These are phyloP conservation scores for Pelmatolapia mariae DNA, from an alignment of 2,113 vertebrate species.

Conservation along the genomic window DNA sequence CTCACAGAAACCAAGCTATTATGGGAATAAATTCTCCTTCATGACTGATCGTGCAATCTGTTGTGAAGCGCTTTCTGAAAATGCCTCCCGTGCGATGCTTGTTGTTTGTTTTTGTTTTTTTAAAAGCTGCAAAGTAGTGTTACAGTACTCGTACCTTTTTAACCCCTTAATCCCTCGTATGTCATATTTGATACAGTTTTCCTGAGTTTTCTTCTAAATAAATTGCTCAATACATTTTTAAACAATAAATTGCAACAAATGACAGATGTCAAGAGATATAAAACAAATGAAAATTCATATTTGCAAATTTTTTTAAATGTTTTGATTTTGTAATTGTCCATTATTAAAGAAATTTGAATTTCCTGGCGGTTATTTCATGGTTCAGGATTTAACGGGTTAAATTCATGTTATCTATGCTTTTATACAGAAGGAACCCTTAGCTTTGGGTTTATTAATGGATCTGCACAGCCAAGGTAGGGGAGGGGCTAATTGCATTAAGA, in stretches of 20 bases:
- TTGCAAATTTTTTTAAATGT: accelerated
- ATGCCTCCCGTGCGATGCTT: accelerated
- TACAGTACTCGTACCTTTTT: not conserved
- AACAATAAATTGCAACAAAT: not conserved
- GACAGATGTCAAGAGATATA: not conserved
- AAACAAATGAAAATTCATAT: not conserved
- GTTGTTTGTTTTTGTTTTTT: not conserved
- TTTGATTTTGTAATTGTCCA: not conserved
- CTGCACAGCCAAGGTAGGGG: not conserved
- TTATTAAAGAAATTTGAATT: not conserved
- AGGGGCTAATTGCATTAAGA: not conserved
- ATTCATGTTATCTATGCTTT: not conserved
- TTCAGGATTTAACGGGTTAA: accelerated
- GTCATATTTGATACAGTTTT: not conserved
- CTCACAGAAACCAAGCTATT: not conserved
- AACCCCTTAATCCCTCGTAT: not conserved
- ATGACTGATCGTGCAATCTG: not conserved
- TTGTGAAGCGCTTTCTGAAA: not conserved
- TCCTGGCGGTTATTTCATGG: not conserved
- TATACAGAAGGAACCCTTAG: not conserved
- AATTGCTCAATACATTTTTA: not conserved
- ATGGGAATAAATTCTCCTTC: not conserved
- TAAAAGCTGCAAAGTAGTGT: not conserved
- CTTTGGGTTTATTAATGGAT: not conserved
- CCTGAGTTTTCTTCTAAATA: not conserved